Conservation (phyloP, 1,140 invertebrate genomes). For the Cotesia typhae region DNA sequence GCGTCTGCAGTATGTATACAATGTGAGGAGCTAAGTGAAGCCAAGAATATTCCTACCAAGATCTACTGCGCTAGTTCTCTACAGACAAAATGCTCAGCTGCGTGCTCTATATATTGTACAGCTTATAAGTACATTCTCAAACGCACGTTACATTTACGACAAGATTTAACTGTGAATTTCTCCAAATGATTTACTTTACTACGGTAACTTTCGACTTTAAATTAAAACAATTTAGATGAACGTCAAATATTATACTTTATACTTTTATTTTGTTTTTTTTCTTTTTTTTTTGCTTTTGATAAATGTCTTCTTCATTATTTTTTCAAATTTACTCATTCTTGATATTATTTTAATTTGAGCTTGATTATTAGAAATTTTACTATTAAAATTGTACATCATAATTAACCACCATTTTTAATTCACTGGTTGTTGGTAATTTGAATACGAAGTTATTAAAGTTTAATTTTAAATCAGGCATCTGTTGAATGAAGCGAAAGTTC, state of each 20-base stretch:
- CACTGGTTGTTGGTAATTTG: no score
- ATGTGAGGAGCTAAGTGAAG: constrained; percentile 5
- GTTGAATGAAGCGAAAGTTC: no score
- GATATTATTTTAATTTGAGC: no score
- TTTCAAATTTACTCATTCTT: no score
- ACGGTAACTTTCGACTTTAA: neutral
- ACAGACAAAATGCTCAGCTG: no score
- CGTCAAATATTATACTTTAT: neutral
- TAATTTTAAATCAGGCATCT: no score
- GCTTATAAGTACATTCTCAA: neutral
- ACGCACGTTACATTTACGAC: constrained; percentile 4
- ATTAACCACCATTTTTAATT: no score
- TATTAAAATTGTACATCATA: no score
- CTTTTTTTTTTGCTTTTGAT: neutral
- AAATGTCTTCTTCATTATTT: no score
- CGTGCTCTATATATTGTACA: neutral
- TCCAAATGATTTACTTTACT: neutral
- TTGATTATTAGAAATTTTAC: no score
- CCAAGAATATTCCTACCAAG: neutral
- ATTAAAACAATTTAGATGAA: neutral
- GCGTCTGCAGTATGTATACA: neutral
- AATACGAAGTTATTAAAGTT: no score
- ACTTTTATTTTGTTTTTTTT: neutral
- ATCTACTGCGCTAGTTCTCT: neutral
- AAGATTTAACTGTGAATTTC: neutral